Conservation (phyloP, 2,113 vertebrate genomes). For the Equus quagga region DNA sequence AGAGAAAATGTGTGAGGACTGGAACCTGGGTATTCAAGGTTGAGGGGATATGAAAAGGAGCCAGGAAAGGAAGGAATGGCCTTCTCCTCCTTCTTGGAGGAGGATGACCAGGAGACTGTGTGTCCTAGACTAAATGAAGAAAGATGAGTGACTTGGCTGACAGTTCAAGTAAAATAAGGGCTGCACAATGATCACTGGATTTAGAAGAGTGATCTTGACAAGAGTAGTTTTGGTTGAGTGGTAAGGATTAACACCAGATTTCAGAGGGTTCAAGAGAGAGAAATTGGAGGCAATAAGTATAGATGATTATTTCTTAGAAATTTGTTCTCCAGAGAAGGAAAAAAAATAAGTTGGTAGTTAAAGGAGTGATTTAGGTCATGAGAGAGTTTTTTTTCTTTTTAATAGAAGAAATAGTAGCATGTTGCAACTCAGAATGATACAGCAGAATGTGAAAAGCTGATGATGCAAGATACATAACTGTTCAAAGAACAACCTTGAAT, state of each 20-base stretch:
- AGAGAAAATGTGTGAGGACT: background rate
- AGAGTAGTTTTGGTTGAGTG: background rate
- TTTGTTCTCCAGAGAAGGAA: background rate
- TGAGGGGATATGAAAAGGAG: background rate
- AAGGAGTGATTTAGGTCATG: background rate
- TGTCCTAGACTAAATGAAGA: background rate
- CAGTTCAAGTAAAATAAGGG: background rate
- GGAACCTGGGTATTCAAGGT: background rate
- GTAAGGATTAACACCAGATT: background rate
- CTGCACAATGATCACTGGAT: background rate
- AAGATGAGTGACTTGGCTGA: background rate
- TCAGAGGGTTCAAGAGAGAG: background rate
- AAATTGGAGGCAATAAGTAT: background rate
- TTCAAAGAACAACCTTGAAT: background rate
- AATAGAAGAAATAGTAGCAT: background rate
- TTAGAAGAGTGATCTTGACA: background rate
- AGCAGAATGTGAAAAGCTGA: background rate
- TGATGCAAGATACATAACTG: background rate
- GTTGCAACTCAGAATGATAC: background rate
- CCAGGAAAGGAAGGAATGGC: background rate
- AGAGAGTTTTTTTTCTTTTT: background rate
- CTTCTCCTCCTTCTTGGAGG: background rate
- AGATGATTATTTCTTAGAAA: background rate
- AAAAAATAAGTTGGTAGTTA: background rate
- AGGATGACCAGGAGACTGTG: background rate